Evolutionary conservation across 2,797 vertebrate genomes (phyloP).

Genomic region (Cichlasoma orientale): DNA sequence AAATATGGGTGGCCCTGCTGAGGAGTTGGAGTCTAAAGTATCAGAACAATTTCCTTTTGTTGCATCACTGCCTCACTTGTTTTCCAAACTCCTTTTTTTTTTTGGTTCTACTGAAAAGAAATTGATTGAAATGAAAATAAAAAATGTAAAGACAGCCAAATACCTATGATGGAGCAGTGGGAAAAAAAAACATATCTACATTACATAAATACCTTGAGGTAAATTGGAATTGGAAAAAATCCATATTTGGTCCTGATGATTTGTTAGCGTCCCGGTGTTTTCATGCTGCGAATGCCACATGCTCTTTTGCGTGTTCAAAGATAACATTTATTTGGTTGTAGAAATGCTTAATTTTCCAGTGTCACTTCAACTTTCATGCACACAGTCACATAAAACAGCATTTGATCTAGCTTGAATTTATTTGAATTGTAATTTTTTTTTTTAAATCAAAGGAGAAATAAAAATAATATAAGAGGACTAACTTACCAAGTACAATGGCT

Average conservation of each 20-base stretch:
- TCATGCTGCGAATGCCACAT: background rate
- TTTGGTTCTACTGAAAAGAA: slow-evolving; percentile 16
- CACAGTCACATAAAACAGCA: background rate
- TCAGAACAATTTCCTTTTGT: slow-evolving; percentile 31
- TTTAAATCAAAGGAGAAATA: background rate
- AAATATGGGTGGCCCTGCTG: background rate
- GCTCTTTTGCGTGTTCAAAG: slow-evolving; percentile 11
- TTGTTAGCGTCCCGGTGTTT: background rate
- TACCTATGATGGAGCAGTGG: background rate
- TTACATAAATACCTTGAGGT: background rate
- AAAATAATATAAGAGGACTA: background rate
- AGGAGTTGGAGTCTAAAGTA: background rate
- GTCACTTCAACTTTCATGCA: background rate
- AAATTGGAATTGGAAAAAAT: slow-evolving; percentile 17
- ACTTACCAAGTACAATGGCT: slow-evolving; percentile 96
- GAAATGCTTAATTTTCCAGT: background rate
- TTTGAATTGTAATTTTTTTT: background rate
- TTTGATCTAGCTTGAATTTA: background rate
- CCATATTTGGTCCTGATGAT: slow-evolving; percentile 13
- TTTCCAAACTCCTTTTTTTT: slow-evolving; percentile 33
- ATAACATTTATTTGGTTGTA: background rate
- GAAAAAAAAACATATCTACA: background rate
- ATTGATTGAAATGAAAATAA: slow-evolving; percentile 3
- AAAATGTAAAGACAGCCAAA: background rate
- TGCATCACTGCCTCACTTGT: slow-evolving; percentile 50